phyloP scores from a whole-genome alignment of 2,113 vertebrate genomes.

The Trogon surrucura region DNA sequence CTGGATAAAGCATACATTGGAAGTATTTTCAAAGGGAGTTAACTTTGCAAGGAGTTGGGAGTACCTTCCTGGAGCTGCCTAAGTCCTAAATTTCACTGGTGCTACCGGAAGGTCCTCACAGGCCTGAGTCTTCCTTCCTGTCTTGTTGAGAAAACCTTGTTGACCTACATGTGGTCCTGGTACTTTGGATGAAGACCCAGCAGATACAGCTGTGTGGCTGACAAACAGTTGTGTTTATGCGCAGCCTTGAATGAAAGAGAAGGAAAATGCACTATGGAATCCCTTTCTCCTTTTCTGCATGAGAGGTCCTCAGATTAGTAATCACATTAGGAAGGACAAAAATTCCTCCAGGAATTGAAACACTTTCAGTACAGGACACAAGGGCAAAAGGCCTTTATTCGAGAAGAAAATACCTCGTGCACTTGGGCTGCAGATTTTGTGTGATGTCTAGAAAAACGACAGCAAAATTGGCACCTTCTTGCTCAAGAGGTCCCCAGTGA shows the following conservation, averaged over 20 bases:
- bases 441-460: conserved; percentile 52
- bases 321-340: conserved; percentile 54
- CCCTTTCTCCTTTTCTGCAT: conserved; percentile 6
- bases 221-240: background rate
- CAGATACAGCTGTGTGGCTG: background rate
- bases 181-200: background rate
- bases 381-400: conserved; percentile 53
- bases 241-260: background rate
- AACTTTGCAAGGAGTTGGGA: background rate
- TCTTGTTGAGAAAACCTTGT: background rate
- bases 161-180: background rate
- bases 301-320: conserved; percentile 29
- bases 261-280: background rate
- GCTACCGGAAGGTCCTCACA: background rate
- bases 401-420: conserved; percentile 44
- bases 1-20: background rate
- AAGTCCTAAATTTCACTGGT: background rate
- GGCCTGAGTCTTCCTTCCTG: background rate
- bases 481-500: conserved; percentile 62
- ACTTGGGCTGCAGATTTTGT: conserved; percentile 46
- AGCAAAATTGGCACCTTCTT: conserved; percentile 64
- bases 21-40: background rate
- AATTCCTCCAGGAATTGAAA: conserved; percentile 37
- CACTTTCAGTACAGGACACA: conserved; percentile 18
- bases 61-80: background rate